These are phyloP conservation scores for Ophiothrix spiculata DNA, from an alignment of 35 echinoderm and acorn worm genomes.

Conservation along the genomic window DNA sequence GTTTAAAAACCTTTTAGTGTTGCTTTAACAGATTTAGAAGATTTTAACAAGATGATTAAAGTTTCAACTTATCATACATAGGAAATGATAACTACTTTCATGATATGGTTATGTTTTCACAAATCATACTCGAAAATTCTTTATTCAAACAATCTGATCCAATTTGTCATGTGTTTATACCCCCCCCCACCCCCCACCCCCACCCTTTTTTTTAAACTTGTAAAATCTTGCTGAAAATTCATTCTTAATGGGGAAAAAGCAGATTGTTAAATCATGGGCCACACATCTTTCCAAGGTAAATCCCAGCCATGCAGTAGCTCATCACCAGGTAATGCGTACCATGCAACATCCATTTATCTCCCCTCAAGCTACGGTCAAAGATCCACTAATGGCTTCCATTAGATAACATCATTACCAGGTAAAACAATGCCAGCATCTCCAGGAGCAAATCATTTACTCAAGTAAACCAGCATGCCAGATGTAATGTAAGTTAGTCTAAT, in stretches of 20 bases:
- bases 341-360: neutral
- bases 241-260: neutral
- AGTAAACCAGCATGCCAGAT: neutral
- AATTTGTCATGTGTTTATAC: too few species aligned
- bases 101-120: too few species aligned
- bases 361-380: neutral
- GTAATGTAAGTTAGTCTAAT: neutral
- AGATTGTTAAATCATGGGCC: neutral
- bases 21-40: too few species aligned
- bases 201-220: too few species aligned
- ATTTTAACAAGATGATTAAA: too few species aligned
- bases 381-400: constrained; percentile 1
- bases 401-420: neutral
- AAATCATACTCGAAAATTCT: too few species aligned
- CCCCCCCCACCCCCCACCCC: too few species aligned
- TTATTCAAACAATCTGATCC: too few species aligned
- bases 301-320: neutral
- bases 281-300: neutral
- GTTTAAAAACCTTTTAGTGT: too few species aligned
- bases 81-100: too few species aligned
- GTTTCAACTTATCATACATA: too few species aligned
- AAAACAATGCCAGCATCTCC: neutral
- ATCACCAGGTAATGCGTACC: neutral
- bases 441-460: neutral
- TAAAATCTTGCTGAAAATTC: neutral